Evolutionary conservation across 2,113 vertebrate genomes (phyloP), one percentile per base, ranked within the genome.

Genomic region (Gallinago paraguaiae): DNA sequence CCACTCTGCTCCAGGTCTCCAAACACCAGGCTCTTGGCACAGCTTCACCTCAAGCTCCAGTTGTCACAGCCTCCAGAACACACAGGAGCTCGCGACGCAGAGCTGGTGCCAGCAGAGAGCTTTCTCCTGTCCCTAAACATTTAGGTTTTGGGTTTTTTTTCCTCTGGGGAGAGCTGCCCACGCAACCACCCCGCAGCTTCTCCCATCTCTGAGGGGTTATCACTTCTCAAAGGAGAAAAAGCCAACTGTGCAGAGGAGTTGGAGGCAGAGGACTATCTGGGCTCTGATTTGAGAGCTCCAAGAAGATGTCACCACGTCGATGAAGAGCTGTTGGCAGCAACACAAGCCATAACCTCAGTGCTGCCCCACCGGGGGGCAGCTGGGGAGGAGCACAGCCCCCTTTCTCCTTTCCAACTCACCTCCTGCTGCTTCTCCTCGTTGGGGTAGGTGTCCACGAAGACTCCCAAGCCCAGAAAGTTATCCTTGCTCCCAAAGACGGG

Each of bases 351-450:
- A 14, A 15, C 14, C 69, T 20, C 1, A 0, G 39, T 3, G 12
- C 64, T 8, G 53, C 48, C 48, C 53, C 63, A 24, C 2, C 31
- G 2, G 60, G 24, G 23, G 48, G 51, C 63, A 23, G 31, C 51
- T 6, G 25, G 35, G 7, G 8, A 51, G 76, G 30, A 16, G 69
- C 63, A 7, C 2, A 1, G 13, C 4, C 45, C 69, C 6, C 0
- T 17, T 35, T 7, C 13, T 13, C 50, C 37, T 7, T 19, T 37
- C 72, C 2, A 23, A 13, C 98, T 93, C 98, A 99, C 99, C 99
- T 99, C 99, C 68, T 99, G 97, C 72, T 99, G 98, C 92, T 99
- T 99, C 97, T 99, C 99, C 97, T 99, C 99, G 28, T 99, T 99
- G 15, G 99, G 99, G 74, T 99, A 99, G 4, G 99, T 99, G 98